Evolutionary conservation across 2,888 invertebrate species (phyloP).

Genomic region (Microplitis deprimator): DNA sequence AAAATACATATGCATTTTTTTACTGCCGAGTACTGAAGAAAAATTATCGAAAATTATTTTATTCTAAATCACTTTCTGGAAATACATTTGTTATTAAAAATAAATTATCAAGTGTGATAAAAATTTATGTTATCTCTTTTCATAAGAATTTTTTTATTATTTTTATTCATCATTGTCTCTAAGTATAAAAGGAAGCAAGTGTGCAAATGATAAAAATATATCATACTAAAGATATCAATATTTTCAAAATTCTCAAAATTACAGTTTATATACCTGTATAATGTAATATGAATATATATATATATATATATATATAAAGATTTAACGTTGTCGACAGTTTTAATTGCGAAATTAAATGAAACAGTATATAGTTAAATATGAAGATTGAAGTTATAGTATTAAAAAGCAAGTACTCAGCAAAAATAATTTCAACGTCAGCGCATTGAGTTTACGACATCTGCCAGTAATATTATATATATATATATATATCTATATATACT

Average conservation of each 20-base stretch:
- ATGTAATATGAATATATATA: too few species aligned
- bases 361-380: not conserved
- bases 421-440: constrained; percentile 18
- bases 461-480: constrained; percentile 9
- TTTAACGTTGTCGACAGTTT: not conserved
- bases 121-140: not conserved
- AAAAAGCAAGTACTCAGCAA: constrained; percentile 1
- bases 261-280: not conserved
- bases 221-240: not conserved
- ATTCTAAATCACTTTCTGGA: not conserved
- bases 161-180: not conserved
- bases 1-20: too few species aligned
- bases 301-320: not conserved
- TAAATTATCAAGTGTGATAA: not conserved
- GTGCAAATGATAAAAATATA: not conserved
- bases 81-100: not conserved
- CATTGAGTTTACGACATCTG: constrained; percentile 36
- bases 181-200: not conserved
- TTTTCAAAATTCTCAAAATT: not conserved
- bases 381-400: not conserved
- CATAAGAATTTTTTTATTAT: not conserved
- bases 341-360: not conserved
- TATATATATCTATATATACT: not conserved
- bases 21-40: too few species aligned
- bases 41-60: not conserved